phyloP scores from a whole-genome alignment of 2,113 vertebrate genomes.

The Phrynocephalus versicolor region DNA sequence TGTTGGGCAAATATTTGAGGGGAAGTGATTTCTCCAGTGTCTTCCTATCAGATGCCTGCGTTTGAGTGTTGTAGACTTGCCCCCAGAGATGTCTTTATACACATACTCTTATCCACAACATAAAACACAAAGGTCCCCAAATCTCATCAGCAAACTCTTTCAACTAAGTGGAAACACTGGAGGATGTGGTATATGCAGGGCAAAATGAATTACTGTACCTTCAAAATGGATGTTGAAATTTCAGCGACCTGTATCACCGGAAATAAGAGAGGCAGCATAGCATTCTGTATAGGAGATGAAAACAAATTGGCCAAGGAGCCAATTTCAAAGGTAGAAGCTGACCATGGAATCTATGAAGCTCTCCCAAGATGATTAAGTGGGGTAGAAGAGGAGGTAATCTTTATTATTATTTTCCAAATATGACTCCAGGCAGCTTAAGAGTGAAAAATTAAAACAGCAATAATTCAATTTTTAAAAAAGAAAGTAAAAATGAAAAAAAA shows the following conservation, averaged over 20 bases:
- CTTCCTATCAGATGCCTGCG: not conserved
- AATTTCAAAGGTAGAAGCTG: not conserved
- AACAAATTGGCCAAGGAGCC: not conserved
- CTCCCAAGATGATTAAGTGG: not conserved
- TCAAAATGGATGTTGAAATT: not conserved
- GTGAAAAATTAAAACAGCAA: not conserved
- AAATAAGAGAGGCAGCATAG: not conserved
- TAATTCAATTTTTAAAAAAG: not conserved
- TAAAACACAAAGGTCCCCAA: not conserved
- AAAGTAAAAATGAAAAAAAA: not conserved
- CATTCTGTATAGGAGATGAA: not conserved
- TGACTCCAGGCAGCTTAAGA: not conserved
- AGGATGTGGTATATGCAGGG: not conserved
- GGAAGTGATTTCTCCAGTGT: constrained; percentile 20
- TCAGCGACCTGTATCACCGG: not conserved
- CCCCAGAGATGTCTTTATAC: not conserved
- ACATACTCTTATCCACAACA: not conserved
- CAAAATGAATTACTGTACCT: not conserved
- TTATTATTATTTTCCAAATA: not conserved
- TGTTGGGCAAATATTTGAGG: not conserved
- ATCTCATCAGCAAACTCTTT: not conserved
- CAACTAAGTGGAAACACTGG: not conserved
- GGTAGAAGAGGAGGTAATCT: not conserved
- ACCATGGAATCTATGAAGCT: not conserved
- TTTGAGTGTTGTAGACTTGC: not conserved